Conservation (phyloP, 2,797 vertebrate species). For the Danio choprae region DNA sequence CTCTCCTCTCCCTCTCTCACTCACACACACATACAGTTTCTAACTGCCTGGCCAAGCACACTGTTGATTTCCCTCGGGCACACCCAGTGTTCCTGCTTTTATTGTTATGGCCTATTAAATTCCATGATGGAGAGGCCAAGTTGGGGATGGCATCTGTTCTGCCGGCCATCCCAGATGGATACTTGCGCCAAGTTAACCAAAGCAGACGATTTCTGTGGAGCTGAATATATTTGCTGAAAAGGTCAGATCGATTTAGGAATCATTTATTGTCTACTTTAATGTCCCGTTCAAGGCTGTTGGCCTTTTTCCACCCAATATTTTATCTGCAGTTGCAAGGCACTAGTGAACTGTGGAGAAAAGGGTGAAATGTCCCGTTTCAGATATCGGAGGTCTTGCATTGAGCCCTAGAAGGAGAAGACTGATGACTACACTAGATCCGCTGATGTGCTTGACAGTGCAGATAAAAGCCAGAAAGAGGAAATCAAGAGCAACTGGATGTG, state of each 20-base stretch:
- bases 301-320: constrained; percentile 53
- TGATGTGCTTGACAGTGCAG: neutral
- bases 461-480: constrained; percentile 1
- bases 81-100: constrained; percentile 69
- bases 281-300: constrained; percentile 59
- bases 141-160: constrained; percentile 72
- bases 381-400: constrained; percentile 18
- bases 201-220: constrained; percentile 65
- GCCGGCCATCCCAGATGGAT: constrained; percentile 66
- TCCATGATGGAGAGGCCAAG: constrained; percentile 70
- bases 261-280: constrained; percentile 73
- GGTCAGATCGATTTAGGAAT: constrained; percentile 76
- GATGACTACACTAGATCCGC: constrained; percentile 28
- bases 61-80: constrained; percentile 74
- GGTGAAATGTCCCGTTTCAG: constrained; percentile 36
- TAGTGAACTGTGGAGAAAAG: constrained; percentile 46
- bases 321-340: constrained; percentile 56
- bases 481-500: constrained; percentile 5
- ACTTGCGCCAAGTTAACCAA: constrained; percentile 67
- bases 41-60: constrained; percentile 57
- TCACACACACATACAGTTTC: constrained; percentile 31
- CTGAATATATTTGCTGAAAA: constrained; percentile 73
- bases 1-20: neutral
- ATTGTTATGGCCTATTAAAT: constrained; percentile 78
- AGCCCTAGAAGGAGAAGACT: constrained; percentile 12